Percentiles rank a stretch among this genome's conserved stretches.
phyloP scores from a whole-genome alignment of 35 echinoderm and acorn worm species.

The Ophioderma brevispina region DNA sequence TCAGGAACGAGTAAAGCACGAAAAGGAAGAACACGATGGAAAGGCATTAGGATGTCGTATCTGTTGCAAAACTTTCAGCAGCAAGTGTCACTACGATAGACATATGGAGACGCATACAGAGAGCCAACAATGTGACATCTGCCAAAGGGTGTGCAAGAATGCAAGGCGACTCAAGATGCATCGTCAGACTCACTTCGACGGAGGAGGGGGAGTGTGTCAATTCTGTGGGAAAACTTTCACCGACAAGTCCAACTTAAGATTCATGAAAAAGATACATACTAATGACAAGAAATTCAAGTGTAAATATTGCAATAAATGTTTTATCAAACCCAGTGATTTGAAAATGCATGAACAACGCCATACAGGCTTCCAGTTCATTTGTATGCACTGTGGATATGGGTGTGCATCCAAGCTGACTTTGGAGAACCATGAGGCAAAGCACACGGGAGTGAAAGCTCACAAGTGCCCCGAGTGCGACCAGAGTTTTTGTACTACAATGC shows the following conservation, averaged over 20 bases:
- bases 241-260: not conserved
- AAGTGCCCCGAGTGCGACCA: not conserved
- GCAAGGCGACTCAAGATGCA: not conserved
- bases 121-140: not conserved
- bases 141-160: not conserved
- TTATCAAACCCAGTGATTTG: not conserved
- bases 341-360: not conserved
- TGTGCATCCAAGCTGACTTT: not conserved
- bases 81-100: not conserved
- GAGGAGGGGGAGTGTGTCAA: not conserved
- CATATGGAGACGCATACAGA: not conserved
- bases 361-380: not conserved
- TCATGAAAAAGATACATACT: not conserved
- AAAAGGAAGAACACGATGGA: not conserved
- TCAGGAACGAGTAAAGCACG: no score
- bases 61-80: not conserved
- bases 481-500: not conserved
- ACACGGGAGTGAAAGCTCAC: not conserved
- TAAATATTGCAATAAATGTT: not conserved
- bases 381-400: not conserved
- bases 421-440: not conserved
- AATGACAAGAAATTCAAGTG: not conserved
- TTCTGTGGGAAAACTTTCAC: not conserved
- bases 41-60: not conserved
- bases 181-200: not conserved